These are phyloP conservation scores for Catalaphyllia jardinei DNA, from an alignment of 64 coral and sea anemone genomes.

Conservation along the genomic window DNA sequence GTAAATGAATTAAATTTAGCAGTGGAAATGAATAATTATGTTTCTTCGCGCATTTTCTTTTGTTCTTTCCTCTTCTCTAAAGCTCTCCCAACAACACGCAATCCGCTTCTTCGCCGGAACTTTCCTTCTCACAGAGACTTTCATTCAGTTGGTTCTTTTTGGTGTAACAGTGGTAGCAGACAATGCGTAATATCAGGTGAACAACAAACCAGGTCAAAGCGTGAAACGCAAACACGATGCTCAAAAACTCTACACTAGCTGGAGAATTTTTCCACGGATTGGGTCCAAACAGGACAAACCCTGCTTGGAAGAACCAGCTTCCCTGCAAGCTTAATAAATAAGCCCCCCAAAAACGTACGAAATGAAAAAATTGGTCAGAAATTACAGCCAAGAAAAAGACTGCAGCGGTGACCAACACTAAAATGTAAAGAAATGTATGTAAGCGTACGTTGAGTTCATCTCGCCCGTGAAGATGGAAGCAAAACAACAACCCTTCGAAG, in stretches of 20 bases:
- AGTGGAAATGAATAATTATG: no score
- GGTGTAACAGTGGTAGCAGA: slow-evolving; percentile 27
- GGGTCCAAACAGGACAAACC: slow-evolving; percentile 61
- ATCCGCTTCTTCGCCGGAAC: background rate
- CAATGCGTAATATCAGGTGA: slow-evolving; percentile 14
- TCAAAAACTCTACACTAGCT: slow-evolving; percentile 59
- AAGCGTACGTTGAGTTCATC: slow-evolving; percentile 71
- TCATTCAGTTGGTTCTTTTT: background rate
- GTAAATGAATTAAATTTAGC: no score
- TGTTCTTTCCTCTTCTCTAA: background rate
- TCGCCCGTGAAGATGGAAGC: slow-evolving; percentile 79
- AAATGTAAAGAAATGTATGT: slow-evolving; percentile 76
- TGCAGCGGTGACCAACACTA: slow-evolving; percentile 49
- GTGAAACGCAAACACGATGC: slow-evolving; percentile 56
- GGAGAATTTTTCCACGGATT: slow-evolving; percentile 51
- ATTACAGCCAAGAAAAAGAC: slow-evolving; percentile 53
- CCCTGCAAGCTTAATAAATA: slow-evolving; percentile 72
- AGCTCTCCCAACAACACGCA: background rate
- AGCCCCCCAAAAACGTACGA: slow-evolving; percentile 33
- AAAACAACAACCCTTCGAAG: slow-evolving; percentile 78
- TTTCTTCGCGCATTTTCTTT: no score
- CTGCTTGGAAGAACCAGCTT: slow-evolving; percentile 79
- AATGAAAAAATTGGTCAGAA: background rate
- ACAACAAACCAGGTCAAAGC: slow-evolving; percentile 32
- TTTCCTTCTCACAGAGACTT: background rate